Evolutionary conservation across 2,888 invertebrate species (phyloP).

Genomic region (Acanthosoma haemorrhoidale): DNA sequence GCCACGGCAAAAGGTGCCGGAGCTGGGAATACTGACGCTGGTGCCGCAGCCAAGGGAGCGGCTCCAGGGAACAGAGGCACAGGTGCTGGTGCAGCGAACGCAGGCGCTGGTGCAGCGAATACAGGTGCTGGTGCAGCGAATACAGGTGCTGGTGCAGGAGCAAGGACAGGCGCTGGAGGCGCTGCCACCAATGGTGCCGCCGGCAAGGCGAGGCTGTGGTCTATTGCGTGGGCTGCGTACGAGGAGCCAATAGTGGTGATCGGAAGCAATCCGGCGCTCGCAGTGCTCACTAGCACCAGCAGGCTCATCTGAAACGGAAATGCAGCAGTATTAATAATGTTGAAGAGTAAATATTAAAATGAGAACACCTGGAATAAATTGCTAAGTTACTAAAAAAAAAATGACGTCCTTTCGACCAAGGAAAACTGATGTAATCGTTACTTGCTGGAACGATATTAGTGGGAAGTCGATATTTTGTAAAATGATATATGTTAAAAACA

Average conservation of each 20-base stretch:
- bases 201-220: not conserved
- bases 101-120: too few relatives aligned
- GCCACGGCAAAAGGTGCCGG: not conserved
- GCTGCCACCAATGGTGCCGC: not conserved
- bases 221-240: not conserved
- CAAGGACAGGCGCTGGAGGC: not conserved
- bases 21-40: not conserved
- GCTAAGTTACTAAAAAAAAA: too few relatives aligned
- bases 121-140: not conserved
- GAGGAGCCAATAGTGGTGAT: not conserved
- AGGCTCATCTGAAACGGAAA: not conserved
- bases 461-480: too few relatives aligned
- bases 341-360: too few relatives aligned
- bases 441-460: too few relatives aligned
- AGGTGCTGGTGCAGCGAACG: not conserved
- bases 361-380: too few relatives aligned
- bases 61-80: not conserved
- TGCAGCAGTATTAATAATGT: too few relatives aligned
- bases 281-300: not conserved
- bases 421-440: too few relatives aligned
- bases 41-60: not conserved
- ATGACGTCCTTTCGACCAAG: too few relatives aligned
- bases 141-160: not conserved
- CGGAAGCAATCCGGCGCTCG: not conserved
- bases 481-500: too few relatives aligned